phyloP scores from a whole-genome alignment of 1,140 invertebrate species.

The Heliconius melpomene region DNA sequence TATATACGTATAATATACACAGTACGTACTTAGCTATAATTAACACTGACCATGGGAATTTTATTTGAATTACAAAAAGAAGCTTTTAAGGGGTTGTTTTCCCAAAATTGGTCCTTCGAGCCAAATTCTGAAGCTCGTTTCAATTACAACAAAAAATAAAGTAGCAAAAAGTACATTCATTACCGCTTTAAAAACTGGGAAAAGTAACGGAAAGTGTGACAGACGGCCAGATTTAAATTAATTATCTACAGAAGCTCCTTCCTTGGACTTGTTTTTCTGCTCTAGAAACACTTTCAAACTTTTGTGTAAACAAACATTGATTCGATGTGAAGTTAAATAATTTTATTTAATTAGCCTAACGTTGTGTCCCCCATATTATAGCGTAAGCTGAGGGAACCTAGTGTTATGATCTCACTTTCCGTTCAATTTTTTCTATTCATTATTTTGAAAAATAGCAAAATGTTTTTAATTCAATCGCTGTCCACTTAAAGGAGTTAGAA shows the following conservation, averaged over 20 bases:
- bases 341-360: not conserved
- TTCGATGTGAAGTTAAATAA: not conserved
- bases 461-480: not conserved
- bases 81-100: not conserved
- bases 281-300: constrained; percentile 15
- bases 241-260: constrained; percentile 29
- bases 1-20: no score
- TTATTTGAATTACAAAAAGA: not conserved
- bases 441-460: not conserved
- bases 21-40: not conserved
- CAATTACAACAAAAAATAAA: constrained; percentile 17
- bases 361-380: no score
- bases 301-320: constrained; percentile 23
- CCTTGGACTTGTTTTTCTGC: constrained; percentile 25
- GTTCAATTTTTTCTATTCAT: not conserved
- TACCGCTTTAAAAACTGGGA: constrained; percentile 26
- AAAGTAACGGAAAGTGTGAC: constrained; percentile 29
- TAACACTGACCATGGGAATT: not conserved
- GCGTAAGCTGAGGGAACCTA: no score
- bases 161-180: constrained; percentile 31
- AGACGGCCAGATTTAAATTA: constrained; percentile 34
- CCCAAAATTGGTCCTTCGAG: constrained; percentile 15
- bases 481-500: constrained; percentile 13
- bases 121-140: constrained; percentile 6
- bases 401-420: no score